phyloP scores from a whole-genome alignment of 2,797 vertebrate genomes.

The Pangasius macronema region DNA sequence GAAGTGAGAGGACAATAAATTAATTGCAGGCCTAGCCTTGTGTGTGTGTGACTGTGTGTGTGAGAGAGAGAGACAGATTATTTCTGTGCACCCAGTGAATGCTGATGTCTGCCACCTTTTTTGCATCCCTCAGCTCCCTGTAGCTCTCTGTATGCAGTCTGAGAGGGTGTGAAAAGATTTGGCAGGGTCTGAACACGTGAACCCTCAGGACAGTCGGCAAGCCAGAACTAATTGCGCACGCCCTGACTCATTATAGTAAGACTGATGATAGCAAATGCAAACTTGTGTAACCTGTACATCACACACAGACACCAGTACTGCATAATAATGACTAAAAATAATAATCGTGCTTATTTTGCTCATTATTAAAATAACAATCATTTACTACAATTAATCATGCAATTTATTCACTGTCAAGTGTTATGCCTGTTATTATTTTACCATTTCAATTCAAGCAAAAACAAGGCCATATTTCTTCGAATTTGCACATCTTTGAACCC shows the following conservation, averaged over 20 bases:
- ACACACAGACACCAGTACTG: neutral
- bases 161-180: conserved; percentile 35
- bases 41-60: neutral
- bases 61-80: conserved; percentile 2
- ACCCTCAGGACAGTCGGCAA: conserved; percentile 17
- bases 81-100: conserved; percentile 14
- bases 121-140: conserved; percentile 14
- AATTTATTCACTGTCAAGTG: neutral
- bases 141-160: conserved; percentile 27
- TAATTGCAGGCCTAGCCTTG: neutral
- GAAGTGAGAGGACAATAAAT: neutral
- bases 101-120: conserved; percentile 26
- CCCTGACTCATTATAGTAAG: neutral
- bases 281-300: neutral
- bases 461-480: neutral
- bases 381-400: neutral
- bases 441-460: neutral
- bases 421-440: neutral
- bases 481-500: neutral
- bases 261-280: conserved; percentile 26
- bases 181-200: conserved; percentile 13
- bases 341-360: neutral
- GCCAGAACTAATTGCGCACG: conserved; percentile 32
- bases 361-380: neutral
- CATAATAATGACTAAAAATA: neutral